Conservation (phyloP, 2,113 vertebrate genomes). For the Prietella phreatophila region DNA sequence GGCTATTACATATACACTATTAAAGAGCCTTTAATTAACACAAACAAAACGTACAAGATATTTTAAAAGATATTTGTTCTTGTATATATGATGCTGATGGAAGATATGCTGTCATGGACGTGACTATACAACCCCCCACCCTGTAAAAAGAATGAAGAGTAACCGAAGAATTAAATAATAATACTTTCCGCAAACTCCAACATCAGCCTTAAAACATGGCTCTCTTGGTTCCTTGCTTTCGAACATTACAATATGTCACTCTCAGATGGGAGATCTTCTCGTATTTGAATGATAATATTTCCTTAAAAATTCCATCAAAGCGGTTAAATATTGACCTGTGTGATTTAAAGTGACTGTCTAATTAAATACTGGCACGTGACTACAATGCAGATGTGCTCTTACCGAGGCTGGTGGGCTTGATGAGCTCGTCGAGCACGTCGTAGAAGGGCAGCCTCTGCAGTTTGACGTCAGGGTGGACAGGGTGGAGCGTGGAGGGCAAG, state of each 20-base stretch:
- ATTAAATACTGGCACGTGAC: background rate
- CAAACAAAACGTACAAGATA: background rate
- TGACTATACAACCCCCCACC: no score
- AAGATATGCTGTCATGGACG: background rate
- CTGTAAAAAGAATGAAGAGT: background rate
- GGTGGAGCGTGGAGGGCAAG: constrained; percentile 88
- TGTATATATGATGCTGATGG: background rate
- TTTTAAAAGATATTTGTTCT: background rate
- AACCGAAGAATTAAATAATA: no score
- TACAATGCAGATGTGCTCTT: constrained; percentile 55
- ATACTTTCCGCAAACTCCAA: background rate
- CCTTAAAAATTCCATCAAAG: background rate
- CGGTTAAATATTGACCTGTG: background rate
- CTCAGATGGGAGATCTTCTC: background rate
- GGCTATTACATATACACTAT: background rate
- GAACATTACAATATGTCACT: background rate
- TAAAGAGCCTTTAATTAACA: background rate
- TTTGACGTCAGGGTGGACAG: constrained; percentile 96
- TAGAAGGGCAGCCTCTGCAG: constrained; percentile 97
- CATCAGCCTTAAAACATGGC: background rate
- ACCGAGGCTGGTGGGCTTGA: constrained; percentile 98
- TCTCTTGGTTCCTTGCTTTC: background rate
- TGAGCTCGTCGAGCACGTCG: constrained; percentile 95
- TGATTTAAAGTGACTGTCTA: background rate
- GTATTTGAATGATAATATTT: background rate